Evolutionary conservation across 1,140 invertebrate species (phyloP).

Genomic region (Heliconius eleuchia): DNA sequence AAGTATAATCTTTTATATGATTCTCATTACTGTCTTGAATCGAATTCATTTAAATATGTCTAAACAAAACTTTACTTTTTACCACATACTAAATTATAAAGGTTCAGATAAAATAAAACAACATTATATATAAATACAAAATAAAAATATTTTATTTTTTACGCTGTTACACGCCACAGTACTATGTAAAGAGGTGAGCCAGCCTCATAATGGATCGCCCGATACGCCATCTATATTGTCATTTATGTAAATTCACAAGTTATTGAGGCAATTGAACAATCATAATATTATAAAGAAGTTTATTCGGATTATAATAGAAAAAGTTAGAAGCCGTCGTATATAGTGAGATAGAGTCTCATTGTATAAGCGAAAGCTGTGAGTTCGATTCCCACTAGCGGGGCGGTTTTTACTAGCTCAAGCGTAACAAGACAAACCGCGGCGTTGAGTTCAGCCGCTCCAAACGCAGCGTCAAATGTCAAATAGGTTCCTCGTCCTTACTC

Average conservation of each 20-base stretch:
- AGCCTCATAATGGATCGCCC: slow-evolving; percentile 25
- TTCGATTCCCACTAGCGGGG: too few relatives aligned
- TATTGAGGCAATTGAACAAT: slow-evolving; percentile 25
- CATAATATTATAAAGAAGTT: neutral
- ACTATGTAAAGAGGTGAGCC: slow-evolving; percentile 30
- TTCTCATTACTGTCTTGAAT: too few relatives aligned
- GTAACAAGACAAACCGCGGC: neutral
- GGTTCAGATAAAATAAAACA: neutral
- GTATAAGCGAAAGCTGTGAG: too few relatives aligned
- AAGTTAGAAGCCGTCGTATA: neutral
- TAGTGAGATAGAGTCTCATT: too few relatives aligned
- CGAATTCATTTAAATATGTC: too few relatives aligned
- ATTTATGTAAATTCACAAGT: slow-evolving; percentile 32
- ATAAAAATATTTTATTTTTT: neutral
- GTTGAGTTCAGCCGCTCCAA: neutral
- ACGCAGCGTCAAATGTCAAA: neutral
- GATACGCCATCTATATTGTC: slow-evolving; percentile 30
- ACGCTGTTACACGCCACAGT: neutral
- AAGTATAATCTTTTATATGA: too few relatives aligned
- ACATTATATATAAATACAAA: neutral
- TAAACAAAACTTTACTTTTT: too few relatives aligned
- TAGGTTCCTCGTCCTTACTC: too few relatives aligned
- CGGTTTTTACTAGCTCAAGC: too few relatives aligned
- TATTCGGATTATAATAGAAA: neutral
- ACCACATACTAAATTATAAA: too few relatives aligned